Evolutionary conservation across 1,140 invertebrate species (phyloP).

Genomic region (Liolophura sinensis): DNA sequence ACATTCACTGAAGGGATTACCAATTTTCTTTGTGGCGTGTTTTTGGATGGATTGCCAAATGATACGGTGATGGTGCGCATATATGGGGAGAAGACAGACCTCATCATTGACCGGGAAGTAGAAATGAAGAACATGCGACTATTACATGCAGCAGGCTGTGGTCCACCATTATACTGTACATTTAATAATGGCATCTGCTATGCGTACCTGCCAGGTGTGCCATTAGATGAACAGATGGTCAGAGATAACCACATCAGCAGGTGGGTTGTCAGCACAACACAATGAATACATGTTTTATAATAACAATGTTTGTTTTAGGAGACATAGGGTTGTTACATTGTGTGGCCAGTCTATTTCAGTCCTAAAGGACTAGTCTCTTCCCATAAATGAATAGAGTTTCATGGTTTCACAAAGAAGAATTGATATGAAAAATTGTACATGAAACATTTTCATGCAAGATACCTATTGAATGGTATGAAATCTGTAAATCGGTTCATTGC

Average conservation of each 20-base stretch:
- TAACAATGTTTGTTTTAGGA: too few species aligned
- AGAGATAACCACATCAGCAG: conserved; percentile 58
- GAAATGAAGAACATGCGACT: conserved; percentile 72
- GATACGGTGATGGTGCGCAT: conserved; percentile 85
- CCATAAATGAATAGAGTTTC: too few species aligned
- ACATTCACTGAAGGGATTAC: conserved; percentile 94
- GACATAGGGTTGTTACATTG: too few species aligned
- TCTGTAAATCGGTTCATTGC: too few species aligned
- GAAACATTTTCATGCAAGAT: too few species aligned
- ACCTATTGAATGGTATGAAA: too few species aligned
- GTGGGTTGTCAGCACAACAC: conserved; percentile 15
- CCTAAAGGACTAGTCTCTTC: too few species aligned
- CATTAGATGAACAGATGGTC: conserved; percentile 73
- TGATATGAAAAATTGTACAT: too few species aligned
- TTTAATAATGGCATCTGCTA: conserved; percentile 96
- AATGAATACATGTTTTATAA: too few species aligned
- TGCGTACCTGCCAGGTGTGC: conserved; percentile 84
- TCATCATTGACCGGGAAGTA: conserved; percentile 85
- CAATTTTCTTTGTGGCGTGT: conserved; percentile 88
- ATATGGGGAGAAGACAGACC: conserved; percentile 92
- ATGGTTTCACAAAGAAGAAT: too few species aligned
- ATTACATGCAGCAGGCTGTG: conserved; percentile 74
- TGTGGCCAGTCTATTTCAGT: too few species aligned
- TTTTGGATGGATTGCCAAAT: conserved; percentile 61
- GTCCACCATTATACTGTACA: conserved; percentile 83